Percentiles rank a stretch among this genome's conserved stretches.
These are phyloP conservation scores for Leptobrachium ailaonicum DNA, from an alignment of 2,113 vertebrate genomes.

Conservation along the genomic window DNA sequence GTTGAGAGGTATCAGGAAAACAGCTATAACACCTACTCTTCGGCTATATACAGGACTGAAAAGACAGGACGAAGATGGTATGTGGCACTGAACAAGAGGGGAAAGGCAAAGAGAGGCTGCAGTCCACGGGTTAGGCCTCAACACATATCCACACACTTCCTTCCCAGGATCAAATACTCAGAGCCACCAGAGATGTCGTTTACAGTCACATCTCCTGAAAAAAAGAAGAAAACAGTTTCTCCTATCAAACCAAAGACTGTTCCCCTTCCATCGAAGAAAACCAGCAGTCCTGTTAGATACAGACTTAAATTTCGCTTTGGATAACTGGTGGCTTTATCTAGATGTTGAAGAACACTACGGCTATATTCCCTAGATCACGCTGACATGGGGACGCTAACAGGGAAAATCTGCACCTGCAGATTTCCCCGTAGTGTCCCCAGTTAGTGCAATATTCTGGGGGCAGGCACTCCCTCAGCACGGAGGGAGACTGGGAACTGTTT, in stretches of 20 bases:
- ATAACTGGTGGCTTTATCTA: conserved; percentile 48
- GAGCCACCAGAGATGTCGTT: conserved; percentile 76
- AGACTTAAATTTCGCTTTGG: conserved; percentile 95
- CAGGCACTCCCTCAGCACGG: no score
- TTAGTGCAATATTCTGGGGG: no score
- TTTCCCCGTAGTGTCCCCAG: no score
- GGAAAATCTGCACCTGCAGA: no score
- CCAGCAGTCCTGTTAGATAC: conserved; percentile 73
- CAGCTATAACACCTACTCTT: conserved; percentile 97
- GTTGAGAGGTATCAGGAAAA: conserved; percentile 96
- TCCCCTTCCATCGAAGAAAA: conserved; percentile 57
- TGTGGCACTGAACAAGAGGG: conserved; percentile 94
- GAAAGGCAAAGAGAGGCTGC: conserved; percentile 92
- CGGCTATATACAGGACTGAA: conserved; percentile 78
- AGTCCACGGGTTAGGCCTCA: conserved; percentile 90
- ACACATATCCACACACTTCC: conserved; percentile 91
- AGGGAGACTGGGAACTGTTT: no score
- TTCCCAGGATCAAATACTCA: conserved; percentile 77
- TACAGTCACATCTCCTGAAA: conserved; percentile 76
- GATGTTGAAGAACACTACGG: no score
- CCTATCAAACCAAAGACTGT: conserved; percentile 63
- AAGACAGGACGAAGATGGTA: conserved; percentile 87
- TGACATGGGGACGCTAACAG: no score
- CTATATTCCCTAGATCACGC: no score
- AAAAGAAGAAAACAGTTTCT: conserved; percentile 58